Evolutionary conservation across 2,113 vertebrate genomes (phyloP).

Genomic region (Taurulus bubalis): DNA sequence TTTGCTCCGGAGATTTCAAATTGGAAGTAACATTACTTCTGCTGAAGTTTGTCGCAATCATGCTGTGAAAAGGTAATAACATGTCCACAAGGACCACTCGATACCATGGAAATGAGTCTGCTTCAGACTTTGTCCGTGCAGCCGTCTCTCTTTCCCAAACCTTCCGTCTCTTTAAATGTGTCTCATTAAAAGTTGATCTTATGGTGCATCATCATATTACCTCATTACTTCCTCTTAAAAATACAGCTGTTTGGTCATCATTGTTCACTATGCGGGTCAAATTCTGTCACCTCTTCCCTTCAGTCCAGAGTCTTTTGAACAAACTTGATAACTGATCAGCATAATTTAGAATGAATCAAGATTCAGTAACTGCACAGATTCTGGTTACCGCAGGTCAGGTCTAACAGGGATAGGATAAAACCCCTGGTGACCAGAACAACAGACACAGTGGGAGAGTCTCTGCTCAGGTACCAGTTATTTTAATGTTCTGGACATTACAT

Average conservation of each 20-base stretch:
- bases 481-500: neutral
- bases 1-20: conserved; percentile 19
- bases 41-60: conserved; percentile 11
- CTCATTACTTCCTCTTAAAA: neutral
- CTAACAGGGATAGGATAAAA: neutral
- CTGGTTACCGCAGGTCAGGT: too few relatives aligned
- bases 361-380: neutral
- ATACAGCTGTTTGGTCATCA: neutral
- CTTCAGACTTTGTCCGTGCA: neutral
- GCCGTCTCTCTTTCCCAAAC: neutral
- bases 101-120: neutral
- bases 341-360: neutral
- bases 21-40: conserved; percentile 3
- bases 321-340: neutral
- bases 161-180: neutral
- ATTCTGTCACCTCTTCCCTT: neutral
- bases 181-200: neutral
- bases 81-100: neutral
- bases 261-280: neutral
- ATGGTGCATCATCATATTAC: neutral
- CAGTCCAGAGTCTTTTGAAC: neutral
- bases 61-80: conserved; percentile 26
- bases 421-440: too few relatives aligned
- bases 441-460: too few relatives aligned
- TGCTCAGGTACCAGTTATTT: neutral